Base-by-base conservation (phyloP, 2,888 invertebrate genomes). In the Dysmachus trigonus region DNA sequence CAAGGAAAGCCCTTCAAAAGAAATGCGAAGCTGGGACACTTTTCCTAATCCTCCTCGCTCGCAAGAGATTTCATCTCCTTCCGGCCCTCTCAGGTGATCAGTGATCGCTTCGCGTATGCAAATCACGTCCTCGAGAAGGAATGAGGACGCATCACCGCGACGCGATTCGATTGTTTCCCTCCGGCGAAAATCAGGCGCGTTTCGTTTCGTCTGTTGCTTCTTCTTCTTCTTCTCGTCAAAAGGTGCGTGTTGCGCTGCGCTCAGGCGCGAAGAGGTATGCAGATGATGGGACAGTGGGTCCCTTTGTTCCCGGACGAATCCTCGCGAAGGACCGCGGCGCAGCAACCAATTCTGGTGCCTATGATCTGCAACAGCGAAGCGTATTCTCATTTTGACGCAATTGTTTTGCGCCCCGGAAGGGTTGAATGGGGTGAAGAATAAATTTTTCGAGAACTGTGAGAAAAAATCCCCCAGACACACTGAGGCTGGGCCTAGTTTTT, bases 281-380 rank as follows among this genome's bases (percentile, higher is more conserved):
- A 51, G 84, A 85, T 85, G 84, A 85, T 73, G 74, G 84, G 73
- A 85, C 84, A 85, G 15, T 84, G 35, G 10, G 7, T 5, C 72
- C 31, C 41, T 74, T 84, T 85, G 84, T 85, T 73, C 73, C 27
- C 62, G 27, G 72, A 27, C 72, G 72, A 72, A 84, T 72, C 38
- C 84, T 72, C 84, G 72, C 72, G 73, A 47, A 73, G 53, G 81
- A 51, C 62, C 81, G 81, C 81, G 81, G 2, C 15, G 30, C 31
- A 8, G 71, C 22, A n/a, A 71, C 8, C 22, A n/a, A 27, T 22
- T 18, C 22, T 10, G 71, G 22, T 71, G 10, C 71, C 71, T 71
- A 30, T 22, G 2, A 13, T 71, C 30, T 8, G 71, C 22, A 27
- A 10, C 22, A 27, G 22, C 18, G 5, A 18, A 71, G 22, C 8